Conservation (phyloP, 2,113 vertebrate species). For the Orthonyx spaldingii region DNA sequence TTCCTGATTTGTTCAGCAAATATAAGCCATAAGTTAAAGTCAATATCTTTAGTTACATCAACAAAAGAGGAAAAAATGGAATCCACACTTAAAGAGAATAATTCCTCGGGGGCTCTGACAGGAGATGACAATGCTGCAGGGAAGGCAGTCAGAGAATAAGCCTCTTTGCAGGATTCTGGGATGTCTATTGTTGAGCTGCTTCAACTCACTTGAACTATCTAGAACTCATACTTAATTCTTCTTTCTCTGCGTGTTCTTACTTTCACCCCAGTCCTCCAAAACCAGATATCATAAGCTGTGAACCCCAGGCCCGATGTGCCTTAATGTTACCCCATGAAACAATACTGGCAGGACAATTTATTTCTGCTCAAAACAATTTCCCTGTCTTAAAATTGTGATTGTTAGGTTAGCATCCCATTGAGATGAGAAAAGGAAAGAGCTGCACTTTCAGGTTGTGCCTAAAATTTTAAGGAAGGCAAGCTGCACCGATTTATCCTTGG, state of each 20-base stretch:
- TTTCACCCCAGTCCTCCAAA: neutral
- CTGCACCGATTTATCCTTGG: neutral
- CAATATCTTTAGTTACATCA: neutral
- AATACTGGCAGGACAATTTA: neutral
- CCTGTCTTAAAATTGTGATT: constrained; percentile 2
- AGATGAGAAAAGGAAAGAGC: constrained; percentile 18
- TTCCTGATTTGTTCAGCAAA: neutral
- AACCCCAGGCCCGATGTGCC: neutral
- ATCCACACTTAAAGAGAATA: neutral
- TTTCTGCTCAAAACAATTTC: constrained; percentile 26
- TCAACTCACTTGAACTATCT: neutral
- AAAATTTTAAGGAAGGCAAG: constrained; percentile 37
- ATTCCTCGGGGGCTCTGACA: neutral
- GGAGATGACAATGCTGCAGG: rapidly evolving
- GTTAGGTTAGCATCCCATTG: constrained; percentile 40
- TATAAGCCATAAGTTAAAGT: neutral
- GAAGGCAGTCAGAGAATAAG: neutral
- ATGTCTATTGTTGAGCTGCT: neutral
- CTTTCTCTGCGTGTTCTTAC: neutral
- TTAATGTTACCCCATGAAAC: neutral
- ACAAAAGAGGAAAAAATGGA: neutral
- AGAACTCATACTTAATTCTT: constrained; percentile 13
- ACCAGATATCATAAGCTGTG: neutral
- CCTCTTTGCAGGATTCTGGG: neutral
- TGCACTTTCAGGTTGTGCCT: neutral